Conservation (phyloP, 2,797 vertebrate species). For the Synanceia verrucosa region DNA sequence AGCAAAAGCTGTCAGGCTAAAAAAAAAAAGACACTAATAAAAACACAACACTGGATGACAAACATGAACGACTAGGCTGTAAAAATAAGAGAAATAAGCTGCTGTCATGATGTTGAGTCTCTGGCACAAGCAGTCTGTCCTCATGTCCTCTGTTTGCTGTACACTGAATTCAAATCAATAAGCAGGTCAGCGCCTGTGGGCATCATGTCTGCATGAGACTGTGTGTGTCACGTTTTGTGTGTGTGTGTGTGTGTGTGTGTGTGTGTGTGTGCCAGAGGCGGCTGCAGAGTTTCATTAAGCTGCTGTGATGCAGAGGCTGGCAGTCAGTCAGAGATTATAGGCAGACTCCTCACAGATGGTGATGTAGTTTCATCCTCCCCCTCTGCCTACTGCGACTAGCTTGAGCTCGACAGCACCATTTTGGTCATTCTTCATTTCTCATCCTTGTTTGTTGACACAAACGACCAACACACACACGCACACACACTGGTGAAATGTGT, state of each 20-base stretch:
- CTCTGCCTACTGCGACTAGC: conserved; percentile 5
- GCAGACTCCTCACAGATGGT: conserved; percentile 58
- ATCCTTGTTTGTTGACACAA: conserved; percentile 3
- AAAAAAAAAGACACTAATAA: conserved; percentile 33
- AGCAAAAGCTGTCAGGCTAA: conserved; percentile 38
- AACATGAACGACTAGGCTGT: conserved; percentile 10
- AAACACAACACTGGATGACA: conserved; percentile 37
- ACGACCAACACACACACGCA: conserved; percentile 3
- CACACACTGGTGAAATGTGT: conserved; percentile 5
- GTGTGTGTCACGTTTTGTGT: conserved; percentile 1
- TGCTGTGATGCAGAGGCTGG: conserved; percentile 65
- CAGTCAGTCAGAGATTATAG: conserved; percentile 74
- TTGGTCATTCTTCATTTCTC: conserved; percentile 5
- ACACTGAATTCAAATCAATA: conserved; percentile 53
- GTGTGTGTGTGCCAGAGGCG: conserved; percentile 42
- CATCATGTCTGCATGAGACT: conserved; percentile 46
- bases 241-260: conserved; percentile 8
- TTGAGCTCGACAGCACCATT: conserved; percentile 31
- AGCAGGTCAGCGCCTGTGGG: conserved; percentile 68
- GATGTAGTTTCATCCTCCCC: conserved; percentile 33
- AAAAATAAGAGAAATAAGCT: conserved; percentile 24
- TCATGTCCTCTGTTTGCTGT: conserved; percentile 11
- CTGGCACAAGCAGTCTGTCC: conserved; percentile 22
- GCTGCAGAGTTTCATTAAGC: conserved; percentile 72
- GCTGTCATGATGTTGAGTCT: conserved; percentile 16